phyloP scores from a whole-genome alignment of 2,888 invertebrate species.

The Amblyjoppa fuscipennis region DNA sequence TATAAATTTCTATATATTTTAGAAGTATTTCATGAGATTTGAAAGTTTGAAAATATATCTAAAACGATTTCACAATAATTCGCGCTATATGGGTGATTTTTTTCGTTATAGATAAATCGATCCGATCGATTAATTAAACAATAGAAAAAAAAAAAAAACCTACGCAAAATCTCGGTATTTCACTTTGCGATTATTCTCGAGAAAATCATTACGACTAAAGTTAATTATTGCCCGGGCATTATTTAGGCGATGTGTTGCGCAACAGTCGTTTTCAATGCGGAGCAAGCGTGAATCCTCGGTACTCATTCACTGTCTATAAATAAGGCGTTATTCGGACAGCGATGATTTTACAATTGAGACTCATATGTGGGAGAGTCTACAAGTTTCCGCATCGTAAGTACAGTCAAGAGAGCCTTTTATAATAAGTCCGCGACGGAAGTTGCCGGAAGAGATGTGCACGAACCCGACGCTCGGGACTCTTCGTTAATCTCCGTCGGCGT shows the following conservation, averaged over 20 bases:
- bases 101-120: too few species aligned
- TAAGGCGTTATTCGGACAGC: background rate
- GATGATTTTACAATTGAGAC: background rate
- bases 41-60: too few species aligned
- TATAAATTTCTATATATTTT: too few species aligned
- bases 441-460: background rate
- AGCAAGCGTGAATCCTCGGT: background rate
- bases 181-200: background rate
- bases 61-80: too few species aligned
- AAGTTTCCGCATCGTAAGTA: background rate
- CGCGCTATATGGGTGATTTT: too few species aligned
- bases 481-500: conserved; percentile 42
- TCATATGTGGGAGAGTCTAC: too few species aligned
- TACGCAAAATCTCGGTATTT: background rate
- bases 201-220: background rate
- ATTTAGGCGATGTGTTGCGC: background rate
- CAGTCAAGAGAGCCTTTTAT: background rate
- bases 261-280: background rate
- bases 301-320: conserved; percentile 9
- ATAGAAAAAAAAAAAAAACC: too few species aligned
- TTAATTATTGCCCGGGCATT: background rate
- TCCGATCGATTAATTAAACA: too few species aligned
- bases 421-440: conserved; percentile 6
- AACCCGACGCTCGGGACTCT: conserved; percentile 15
- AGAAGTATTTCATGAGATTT: too few species aligned